Evolutionary conservation across 2,113 vertebrate genomes (phyloP).

Genomic region (Plotosus lineatus): DNA sequence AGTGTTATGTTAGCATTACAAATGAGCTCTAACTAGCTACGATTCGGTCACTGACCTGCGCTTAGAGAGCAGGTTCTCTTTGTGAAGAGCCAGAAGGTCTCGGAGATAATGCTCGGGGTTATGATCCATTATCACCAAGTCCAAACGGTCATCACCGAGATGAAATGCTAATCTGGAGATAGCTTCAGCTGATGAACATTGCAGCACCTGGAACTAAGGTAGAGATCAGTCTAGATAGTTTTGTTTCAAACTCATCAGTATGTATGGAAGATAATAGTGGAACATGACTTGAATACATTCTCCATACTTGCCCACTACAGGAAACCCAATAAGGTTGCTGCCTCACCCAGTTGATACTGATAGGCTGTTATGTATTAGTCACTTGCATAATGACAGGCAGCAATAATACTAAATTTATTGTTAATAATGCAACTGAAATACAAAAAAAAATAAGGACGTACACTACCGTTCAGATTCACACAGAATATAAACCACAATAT

Average conservation of each 20-base stretch:
- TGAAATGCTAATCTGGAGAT: conserved; percentile 50
- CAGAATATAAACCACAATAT: too few relatives aligned
- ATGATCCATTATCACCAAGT: conserved; percentile 71
- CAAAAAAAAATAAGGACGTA: too few relatives aligned
- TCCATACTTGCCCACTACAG: too few relatives aligned
- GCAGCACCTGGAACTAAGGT: conserved; percentile 68
- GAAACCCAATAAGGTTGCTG: too few relatives aligned
- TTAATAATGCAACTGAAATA: too few relatives aligned
- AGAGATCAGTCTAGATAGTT: neutral
- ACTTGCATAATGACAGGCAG: too few relatives aligned
- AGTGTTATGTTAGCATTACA: neutral
- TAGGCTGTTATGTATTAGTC: too few relatives aligned
- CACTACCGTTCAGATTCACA: too few relatives aligned
- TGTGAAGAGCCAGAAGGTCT: conserved; percentile 64
- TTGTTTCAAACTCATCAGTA: neutral
- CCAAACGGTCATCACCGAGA: conserved; percentile 42
- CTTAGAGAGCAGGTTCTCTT: conserved; percentile 55
- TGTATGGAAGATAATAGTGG: neutral
- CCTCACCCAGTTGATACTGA: too few relatives aligned
- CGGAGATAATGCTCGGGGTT: conserved; percentile 62
- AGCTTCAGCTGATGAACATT: conserved; percentile 60
- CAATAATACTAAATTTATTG: too few relatives aligned
- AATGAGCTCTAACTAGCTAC: neutral
- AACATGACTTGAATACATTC: too few relatives aligned
- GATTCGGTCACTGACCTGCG: conserved; percentile 27